A percentile compares a stretch with the other conserved stretches of the same genome.
These are phyloP conservation scores for Hippocampus zosterae DNA, from an alignment of 2,113 vertebrate species.

Conservation along the genomic window DNA sequence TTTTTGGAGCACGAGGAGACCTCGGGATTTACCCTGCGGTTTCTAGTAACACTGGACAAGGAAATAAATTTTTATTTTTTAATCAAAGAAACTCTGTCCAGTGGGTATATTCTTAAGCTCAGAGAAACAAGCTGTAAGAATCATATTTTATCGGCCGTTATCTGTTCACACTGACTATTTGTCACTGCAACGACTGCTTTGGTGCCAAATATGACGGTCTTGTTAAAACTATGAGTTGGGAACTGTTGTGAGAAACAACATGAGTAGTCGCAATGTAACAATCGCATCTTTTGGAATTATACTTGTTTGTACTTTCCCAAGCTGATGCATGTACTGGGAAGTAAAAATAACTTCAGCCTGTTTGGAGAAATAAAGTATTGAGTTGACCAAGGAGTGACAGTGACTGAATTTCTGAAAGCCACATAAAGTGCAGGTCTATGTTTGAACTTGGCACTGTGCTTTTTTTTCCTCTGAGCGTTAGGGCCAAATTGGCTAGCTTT, in stretches of 20 bases:
- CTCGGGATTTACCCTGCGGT: neutral
- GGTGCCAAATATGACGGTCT: constrained; percentile 6
- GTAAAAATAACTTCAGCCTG: constrained; percentile 53
- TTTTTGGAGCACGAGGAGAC: neutral
- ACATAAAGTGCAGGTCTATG: constrained; percentile 7
- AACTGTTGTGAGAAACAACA: constrained; percentile 10
- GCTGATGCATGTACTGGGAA: constrained; percentile 18
- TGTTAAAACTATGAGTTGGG: constrained; percentile 4
- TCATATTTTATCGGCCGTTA: constrained; percentile 30
- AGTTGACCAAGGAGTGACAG: constrained; percentile 43
- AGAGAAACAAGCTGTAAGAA: constrained; percentile 23
- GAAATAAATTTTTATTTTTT: neutral
- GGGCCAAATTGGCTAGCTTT: constrained; percentile 30
- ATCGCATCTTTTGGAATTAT: neutral
- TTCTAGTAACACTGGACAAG: neutral
- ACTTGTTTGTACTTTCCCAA: constrained; percentile 40
- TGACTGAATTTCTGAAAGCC: constrained; percentile 49
- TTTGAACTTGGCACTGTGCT: constrained; percentile 13
- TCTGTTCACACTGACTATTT: constrained; percentile 16
- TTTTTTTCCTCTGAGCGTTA: constrained; percentile 14
- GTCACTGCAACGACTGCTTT: constrained; percentile 3
- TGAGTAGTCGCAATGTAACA: neutral
- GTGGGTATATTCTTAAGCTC: constrained; percentile 29
- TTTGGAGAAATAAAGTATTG: constrained; percentile 41
- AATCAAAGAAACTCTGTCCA: constrained; percentile 8